Evolutionary conservation across 2,113 vertebrate genomes (phyloP), one percentile per base, ranked within the genome.

Genomic region (Gadus chalcogrammus): DNA sequence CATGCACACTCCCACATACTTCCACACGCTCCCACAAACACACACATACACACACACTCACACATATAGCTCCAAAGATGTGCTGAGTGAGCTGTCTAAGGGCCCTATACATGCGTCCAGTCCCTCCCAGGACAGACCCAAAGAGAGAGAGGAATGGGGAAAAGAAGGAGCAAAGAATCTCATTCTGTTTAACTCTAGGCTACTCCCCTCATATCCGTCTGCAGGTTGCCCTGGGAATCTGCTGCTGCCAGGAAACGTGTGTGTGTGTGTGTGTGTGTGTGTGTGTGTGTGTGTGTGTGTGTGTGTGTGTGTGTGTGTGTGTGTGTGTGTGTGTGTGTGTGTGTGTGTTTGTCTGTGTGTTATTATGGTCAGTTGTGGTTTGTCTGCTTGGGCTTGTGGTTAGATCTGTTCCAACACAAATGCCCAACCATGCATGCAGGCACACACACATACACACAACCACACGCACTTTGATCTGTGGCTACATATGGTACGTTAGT

Each of bases 181-280:
- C 80, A 77, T 86, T 85, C 80, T 61, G 63, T 75, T 75, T 89
- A 86, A 88, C 85, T 88, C 76, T 70, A 77, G 84, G 80, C 78
- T 84, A 85, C 85, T 72, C 82, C 85, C 76, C 64, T 77, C 72
- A 80, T 53, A 70, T 75, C 66, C 69, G 35, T 66, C 48, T 7
- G 24, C 15, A 61, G 61, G 66, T 24, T 56, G 38, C 27, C 48
- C 64, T 17, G 9, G 13, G 38, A 73, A 67, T 18, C 62, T 60
- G 52, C 0, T 24, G 18, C 52, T 68, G 22, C 60, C 27, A 42
- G 27, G 61, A 64, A 61, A 56, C 73, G 22, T 72, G 66, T 75
- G 60, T 77, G 56, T 59, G 13, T 74, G 67, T 52, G 35, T 72
- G 69, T 60, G 64, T 73, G 53, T 67, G 13, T 74, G 67, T 52